These are phyloP conservation scores for Smittia sp. DNA, from an alignment of 2,888 invertebrate genomes.

Conservation along the genomic window DNA sequence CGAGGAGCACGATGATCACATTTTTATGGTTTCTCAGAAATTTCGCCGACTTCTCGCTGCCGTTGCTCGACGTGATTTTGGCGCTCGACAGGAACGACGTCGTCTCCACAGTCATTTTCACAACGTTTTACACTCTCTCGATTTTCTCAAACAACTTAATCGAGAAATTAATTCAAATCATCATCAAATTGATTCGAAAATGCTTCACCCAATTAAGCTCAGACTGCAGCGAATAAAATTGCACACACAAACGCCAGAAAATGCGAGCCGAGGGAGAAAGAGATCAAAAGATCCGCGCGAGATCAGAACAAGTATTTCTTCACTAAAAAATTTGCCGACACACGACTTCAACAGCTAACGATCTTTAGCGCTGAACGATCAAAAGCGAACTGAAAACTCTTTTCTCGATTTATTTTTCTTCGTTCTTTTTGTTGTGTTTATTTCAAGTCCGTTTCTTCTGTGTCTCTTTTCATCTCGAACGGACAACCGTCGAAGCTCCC, in stretches of 20 bases:
- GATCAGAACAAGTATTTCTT: slow-evolving; percentile 16
- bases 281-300: slow-evolving; percentile 17
- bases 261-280: neutral
- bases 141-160: neutral
- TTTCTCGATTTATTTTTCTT: slow-evolving; percentile 8
- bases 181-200: neutral
- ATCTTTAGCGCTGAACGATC: slow-evolving; percentile 34
- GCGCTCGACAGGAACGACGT: slow-evolving; percentile 27
- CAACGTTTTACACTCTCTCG: neutral
- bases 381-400: slow-evolving; percentile 34
- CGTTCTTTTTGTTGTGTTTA: neutral
- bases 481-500: neutral
- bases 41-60: slow-evolving; percentile 37
- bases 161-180: neutral
- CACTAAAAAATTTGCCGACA: neutral
- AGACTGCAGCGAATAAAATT: neutral
- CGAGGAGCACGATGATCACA: slow-evolving; percentile 13
- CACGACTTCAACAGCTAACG: neutral
- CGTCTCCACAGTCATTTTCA: slow-evolving; percentile 36
- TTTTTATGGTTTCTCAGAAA: slow-evolving; percentile 33
- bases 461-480: slow-evolving; percentile 8
- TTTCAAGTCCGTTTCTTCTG: slow-evolving; percentile 6
- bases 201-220: neutral
- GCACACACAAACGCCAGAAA: neutral
- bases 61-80: slow-evolving; percentile 8